Percentiles rank a stretch among this genome's conserved stretches.
These are phyloP conservation scores for Crotophaga sulcirostris DNA, from an alignment of 2,113 vertebrate genomes.

Conservation along the genomic window DNA sequence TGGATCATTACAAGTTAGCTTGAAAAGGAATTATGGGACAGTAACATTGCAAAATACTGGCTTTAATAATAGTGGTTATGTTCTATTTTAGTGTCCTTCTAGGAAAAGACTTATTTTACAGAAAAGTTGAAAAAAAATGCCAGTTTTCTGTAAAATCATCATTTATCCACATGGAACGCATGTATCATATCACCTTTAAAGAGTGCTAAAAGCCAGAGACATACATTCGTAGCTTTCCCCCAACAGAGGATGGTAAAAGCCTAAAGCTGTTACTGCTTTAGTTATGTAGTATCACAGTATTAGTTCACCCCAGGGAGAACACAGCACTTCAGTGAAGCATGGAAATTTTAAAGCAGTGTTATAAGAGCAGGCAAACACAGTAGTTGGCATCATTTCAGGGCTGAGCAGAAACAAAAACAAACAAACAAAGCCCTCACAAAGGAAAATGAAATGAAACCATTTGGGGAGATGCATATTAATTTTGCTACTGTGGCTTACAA, in stretches of 20 bases:
- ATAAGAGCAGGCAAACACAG: slow-evolving; percentile 70
- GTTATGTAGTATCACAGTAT: slow-evolving; percentile 18
- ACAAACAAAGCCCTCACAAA: slow-evolving; percentile 34
- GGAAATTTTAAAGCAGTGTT: slow-evolving; percentile 69
- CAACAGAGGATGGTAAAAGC: slow-evolving; percentile 41
- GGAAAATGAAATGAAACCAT: background rate
- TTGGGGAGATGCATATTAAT: background rate
- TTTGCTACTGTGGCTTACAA: background rate
- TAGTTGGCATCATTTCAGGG: slow-evolving; percentile 46
- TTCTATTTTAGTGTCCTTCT: background rate
- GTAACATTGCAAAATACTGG: background rate
- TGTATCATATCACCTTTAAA: slow-evolving; percentile 75
- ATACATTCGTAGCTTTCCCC: slow-evolving; percentile 58
- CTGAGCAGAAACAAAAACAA: slow-evolving; percentile 50
- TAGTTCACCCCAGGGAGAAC: slow-evolving; percentile 27
- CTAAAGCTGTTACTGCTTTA: slow-evolving; percentile 39
- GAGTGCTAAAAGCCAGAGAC: slow-evolving; percentile 59
- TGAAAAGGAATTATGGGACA: background rate
- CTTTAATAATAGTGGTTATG: background rate
- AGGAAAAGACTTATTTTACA: slow-evolving; percentile 13
- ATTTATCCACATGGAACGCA: slow-evolving; percentile 31
- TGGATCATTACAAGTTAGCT: background rate
- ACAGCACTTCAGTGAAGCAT: slow-evolving; percentile 66
- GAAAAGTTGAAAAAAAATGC: background rate
- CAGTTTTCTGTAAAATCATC: slow-evolving; percentile 11